phyloP scores from a whole-genome alignment of 2,888 invertebrate genomes.

The Dioctria linearis region DNA sequence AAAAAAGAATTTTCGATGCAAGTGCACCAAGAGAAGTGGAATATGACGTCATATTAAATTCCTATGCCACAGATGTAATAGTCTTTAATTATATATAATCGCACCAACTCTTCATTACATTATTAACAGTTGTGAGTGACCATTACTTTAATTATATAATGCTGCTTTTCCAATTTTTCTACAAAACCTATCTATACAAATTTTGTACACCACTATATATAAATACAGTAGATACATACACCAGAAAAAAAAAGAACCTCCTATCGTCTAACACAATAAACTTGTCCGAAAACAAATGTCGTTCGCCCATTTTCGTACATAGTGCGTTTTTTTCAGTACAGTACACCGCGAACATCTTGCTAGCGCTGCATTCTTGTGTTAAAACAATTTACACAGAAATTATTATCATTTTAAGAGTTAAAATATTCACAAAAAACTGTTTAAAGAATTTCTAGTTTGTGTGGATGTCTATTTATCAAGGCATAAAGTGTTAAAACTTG shows the following conservation, averaged over 20 bases:
- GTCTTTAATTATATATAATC: too few relatives aligned
- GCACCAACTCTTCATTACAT: too few relatives aligned
- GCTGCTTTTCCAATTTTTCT: too few relatives aligned
- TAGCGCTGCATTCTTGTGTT: conserved; percentile 34
- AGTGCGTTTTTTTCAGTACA: conserved; percentile 36
- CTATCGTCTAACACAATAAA: neutral
- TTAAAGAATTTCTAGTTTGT: neutral
- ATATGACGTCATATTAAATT: too few relatives aligned
- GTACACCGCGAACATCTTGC: conserved; percentile 44
- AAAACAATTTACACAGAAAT: conserved; percentile 2
- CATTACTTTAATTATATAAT: too few relatives aligned
- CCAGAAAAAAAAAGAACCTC: neutral
- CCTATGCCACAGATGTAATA: too few relatives aligned
- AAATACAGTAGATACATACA: too few relatives aligned
- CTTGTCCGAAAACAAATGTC: conserved; percentile 3
- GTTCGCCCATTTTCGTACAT: conserved; percentile 32
- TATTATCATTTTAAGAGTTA: neutral
- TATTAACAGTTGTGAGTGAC: too few relatives aligned
- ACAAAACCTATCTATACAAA: too few relatives aligned
- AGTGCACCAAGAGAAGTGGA: too few relatives aligned
- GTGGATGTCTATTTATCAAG: neutral
- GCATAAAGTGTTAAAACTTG: neutral
- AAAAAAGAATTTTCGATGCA: too few relatives aligned
- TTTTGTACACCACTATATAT: too few relatives aligned
- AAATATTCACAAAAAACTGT: neutral